Percentiles rank a stretch among this genome's conserved stretches.
phyloP scores from a whole-genome alignment of 1,140 invertebrate species.

The Neodiprion fabricii region DNA sequence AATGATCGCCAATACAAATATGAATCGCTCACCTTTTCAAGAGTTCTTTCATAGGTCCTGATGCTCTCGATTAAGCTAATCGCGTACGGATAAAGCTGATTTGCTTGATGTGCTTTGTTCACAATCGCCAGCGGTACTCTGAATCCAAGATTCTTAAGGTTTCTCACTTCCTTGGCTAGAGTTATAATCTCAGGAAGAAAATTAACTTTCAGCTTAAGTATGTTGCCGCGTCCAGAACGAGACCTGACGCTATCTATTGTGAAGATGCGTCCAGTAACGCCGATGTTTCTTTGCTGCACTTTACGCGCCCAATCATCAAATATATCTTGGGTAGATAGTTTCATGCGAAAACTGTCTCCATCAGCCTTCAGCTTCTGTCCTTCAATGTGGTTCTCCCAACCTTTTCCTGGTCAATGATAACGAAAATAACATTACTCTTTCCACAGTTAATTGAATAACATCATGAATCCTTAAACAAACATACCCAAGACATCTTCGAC shows the following conservation, averaged over 20 bases:
- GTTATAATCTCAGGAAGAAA: conserved; percentile 99
- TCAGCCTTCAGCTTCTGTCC: conserved; percentile 98
- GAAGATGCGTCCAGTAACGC: conserved; percentile 93
- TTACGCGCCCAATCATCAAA: conserved; percentile 98
- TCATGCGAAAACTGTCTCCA: conserved; percentile 95
- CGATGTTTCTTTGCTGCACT: conserved; percentile 93
- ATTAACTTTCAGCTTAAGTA: conserved; percentile 95
- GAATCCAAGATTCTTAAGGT: conserved; percentile 96
- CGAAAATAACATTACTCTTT: conserved; percentile 18
- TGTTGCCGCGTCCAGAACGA: conserved; percentile 83
- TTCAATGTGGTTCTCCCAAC: conserved; percentile 99
- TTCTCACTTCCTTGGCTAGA: conserved; percentile 97
- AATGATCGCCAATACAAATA: background rate
- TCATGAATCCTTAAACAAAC: conserved; percentile 20
- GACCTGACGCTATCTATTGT: conserved; percentile 88
- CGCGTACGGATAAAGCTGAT: conserved; percentile 98
- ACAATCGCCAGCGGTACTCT: conserved; percentile 97
- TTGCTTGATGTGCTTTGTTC: conserved; percentile 98
- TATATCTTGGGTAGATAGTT: conserved; percentile 94
- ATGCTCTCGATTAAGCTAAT: conserved; percentile 98
- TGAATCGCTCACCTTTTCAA: conserved; percentile 84
- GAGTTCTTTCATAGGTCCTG: conserved; percentile 93
- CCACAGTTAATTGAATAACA: background rate
- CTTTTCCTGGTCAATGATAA: conserved; percentile 74
- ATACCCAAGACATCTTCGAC: conserved; percentile 96